Evolutionary conservation across 2,888 invertebrate species (phyloP).

Genomic region (Epirrhoe alternata): DNA sequence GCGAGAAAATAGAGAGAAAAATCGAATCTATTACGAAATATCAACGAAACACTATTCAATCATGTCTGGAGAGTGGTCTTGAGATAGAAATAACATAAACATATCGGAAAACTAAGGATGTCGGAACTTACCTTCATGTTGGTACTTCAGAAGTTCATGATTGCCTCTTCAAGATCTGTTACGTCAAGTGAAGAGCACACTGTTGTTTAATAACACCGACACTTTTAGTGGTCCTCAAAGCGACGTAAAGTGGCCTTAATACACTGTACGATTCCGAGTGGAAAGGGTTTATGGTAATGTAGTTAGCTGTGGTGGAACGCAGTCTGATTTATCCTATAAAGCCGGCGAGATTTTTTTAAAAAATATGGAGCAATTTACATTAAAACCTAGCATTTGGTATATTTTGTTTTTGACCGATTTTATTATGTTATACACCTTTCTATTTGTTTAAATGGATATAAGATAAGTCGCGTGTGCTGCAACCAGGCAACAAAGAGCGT

Average conservation of each 20-base stretch:
- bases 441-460: conserved; percentile 6
- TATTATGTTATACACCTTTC: not conserved
- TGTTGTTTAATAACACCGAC: conserved; percentile 57
- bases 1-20: conserved; percentile 54
- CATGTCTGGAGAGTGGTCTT: conserved; percentile 39
- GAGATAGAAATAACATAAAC: conserved; percentile 32
- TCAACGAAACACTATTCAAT: conserved; percentile 44
- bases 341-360: conserved; percentile 9
- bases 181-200: conserved; percentile 44
- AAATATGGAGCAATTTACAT: conserved; percentile 1
- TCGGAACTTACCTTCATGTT: conserved; percentile 59
- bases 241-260: conserved; percentile 46
- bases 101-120: conserved; percentile 32
- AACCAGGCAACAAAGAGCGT: conserved; percentile 67
- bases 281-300: conserved; percentile 31
- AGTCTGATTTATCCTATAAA: conserved; percentile 26
- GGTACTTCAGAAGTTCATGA: conserved; percentile 50
- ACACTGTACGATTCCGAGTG: conserved; percentile 23
- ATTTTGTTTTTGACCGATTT: not conserved
- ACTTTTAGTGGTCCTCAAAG: conserved; percentile 47
- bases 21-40: conserved; percentile 65
- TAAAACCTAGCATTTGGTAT: not conserved
- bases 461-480: conserved; percentile 64
- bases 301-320: conserved; percentile 25
- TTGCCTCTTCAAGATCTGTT: conserved; percentile 67